A percentile compares a stretch with the other conserved stretches of the same genome.
These are phyloP conservation scores for Matsumurasca onukii DNA, from an alignment of 1,140 invertebrate genomes.

Conservation along the genomic window DNA sequence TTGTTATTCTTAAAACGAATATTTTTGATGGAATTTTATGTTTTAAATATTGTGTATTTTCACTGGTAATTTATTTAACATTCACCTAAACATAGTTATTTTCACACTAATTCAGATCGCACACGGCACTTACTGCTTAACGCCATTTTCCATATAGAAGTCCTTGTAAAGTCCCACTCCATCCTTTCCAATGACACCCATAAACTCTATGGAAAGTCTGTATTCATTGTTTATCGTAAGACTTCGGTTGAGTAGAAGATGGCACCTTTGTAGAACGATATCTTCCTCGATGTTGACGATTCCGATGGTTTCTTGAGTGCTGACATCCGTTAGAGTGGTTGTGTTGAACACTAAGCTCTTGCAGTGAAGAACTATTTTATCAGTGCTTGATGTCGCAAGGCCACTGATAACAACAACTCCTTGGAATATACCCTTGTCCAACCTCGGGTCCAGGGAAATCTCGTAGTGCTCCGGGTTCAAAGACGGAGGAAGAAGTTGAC, in stretches of 20 bases:
- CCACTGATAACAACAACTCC: slow-evolving; percentile 14
- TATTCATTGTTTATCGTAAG: slow-evolving; percentile 2
- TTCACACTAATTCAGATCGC: too few relatives aligned
- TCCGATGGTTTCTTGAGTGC: background rate
- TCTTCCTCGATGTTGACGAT: background rate
- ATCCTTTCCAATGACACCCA: slow-evolving; percentile 9
- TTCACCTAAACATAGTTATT: too few relatives aligned
- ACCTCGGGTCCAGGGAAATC: background rate
- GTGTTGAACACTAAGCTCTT: slow-evolving; percentile 8
- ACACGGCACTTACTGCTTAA: slow-evolving; percentile 10
- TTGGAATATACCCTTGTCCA: background rate
- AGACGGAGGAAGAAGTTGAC: background rate
- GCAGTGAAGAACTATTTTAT: background rate
- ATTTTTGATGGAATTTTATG: too few relatives aligned
- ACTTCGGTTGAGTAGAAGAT: background rate
- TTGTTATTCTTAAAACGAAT: too few relatives aligned
- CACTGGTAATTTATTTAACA: too few relatives aligned
- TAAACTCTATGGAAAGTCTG: background rate
- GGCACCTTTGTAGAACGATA: background rate
- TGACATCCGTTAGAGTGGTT: background rate
- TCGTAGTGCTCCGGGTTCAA: slow-evolving; percentile 12
- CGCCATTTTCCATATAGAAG: slow-evolving; percentile 2
- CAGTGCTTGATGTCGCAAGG: background rate
- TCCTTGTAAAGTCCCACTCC: slow-evolving; percentile 11
- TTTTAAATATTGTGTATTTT: too few relatives aligned